Percentiles rank a stretch among this genome's conserved stretches.
Conservation (phyloP, 2,113 vertebrate genomes). For the Meleagris gallopavo region DNA sequence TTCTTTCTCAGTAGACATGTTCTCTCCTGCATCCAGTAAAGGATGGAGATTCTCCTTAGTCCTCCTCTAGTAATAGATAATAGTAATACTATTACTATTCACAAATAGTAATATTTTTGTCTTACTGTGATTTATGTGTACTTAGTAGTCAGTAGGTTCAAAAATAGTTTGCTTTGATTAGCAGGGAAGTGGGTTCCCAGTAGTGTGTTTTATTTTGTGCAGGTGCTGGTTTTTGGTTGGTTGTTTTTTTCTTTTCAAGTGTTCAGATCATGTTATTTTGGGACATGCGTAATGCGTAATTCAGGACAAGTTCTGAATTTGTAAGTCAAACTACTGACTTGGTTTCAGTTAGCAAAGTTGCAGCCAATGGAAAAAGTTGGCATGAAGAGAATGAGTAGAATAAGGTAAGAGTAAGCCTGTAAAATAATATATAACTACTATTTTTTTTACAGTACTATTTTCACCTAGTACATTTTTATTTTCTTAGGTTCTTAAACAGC, state of each 20-base stretch:
- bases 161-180: background rate
- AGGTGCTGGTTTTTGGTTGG: background rate
- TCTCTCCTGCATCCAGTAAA: too few relatives aligned
- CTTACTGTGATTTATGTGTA: background rate
- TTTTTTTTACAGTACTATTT: background rate
- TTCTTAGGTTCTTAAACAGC: conserved; percentile 90
- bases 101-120: too few relatives aligned
- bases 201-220: background rate
- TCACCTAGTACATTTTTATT: background rate
- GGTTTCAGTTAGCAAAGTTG: background rate
- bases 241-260: background rate
- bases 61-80: too few relatives aligned
- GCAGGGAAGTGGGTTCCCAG: background rate
- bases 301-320: background rate
- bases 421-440: background rate
- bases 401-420: background rate
- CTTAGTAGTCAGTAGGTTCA: background rate
- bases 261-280: background rate
- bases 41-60: too few relatives aligned
- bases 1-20: too few relatives aligned
- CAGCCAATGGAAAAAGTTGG: background rate
- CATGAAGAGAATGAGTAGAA: background rate
- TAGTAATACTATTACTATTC: too few relatives aligned
- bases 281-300: background rate
- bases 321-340: background rate